phyloP scores from a whole-genome alignment of 2,113 vertebrate genomes.

The Gymnogyps californianus region DNA sequence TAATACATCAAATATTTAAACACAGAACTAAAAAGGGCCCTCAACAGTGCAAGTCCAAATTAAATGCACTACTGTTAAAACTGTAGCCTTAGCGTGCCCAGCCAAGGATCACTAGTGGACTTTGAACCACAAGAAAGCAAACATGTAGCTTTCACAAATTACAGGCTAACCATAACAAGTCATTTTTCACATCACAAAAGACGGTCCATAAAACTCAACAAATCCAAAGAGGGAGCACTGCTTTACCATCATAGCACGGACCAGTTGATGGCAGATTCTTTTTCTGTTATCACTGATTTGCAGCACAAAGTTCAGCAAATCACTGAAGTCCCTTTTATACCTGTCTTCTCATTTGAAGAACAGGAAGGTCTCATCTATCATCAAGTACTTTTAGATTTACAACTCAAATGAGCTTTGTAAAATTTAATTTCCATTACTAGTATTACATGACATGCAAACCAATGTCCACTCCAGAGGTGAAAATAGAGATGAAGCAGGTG shows the following conservation, averaged over 20 bases:
- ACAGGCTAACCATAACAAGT: neutral
- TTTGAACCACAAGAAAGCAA: neutral
- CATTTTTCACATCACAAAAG: neutral
- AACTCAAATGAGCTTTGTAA: neutral
- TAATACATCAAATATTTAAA: neutral
- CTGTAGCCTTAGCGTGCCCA: neutral
- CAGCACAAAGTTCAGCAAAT: neutral
- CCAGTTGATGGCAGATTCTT: neutral
- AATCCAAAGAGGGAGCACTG: neutral
- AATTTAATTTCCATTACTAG: neutral
- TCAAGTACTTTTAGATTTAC: neutral
- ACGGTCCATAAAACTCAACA: neutral
- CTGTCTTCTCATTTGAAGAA: neutral
- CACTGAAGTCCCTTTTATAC: neutral
- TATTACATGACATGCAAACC: fast-evolving
- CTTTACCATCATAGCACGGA: neutral
- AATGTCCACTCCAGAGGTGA: neutral
- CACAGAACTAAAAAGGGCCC: neutral
- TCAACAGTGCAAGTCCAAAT: neutral
- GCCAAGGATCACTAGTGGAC: neutral
- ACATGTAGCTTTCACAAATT: neutral
- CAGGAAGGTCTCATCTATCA: neutral
- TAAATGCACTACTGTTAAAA: neutral
- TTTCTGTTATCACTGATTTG: neutral
- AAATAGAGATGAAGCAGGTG: neutral